phyloP scores from a whole-genome alignment of 2,888 invertebrate species.

The Conistra vaccinii region DNA sequence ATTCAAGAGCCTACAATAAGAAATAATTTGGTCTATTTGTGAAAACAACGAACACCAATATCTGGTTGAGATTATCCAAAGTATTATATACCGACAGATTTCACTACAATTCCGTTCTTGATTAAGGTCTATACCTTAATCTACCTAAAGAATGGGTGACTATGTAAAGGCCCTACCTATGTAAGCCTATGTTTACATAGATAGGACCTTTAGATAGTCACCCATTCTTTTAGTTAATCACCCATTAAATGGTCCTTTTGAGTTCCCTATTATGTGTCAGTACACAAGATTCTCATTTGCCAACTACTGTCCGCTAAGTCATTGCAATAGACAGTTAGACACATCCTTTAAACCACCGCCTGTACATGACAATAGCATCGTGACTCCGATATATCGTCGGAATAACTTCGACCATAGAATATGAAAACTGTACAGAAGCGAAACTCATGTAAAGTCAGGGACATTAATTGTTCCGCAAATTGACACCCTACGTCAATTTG shows the following conservation, averaged over 20 bases:
- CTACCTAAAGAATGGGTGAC: too few relatives aligned
- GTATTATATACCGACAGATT: not conserved
- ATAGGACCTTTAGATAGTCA: too few relatives aligned
- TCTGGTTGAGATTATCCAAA: not conserved
- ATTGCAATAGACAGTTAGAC: constrained; percentile 35
- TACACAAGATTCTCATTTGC: constrained; percentile 32
- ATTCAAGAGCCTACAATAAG: not conserved
- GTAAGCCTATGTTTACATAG: too few relatives aligned
- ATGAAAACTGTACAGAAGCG: not conserved
- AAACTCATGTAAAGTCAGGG: not conserved
- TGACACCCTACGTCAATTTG: too few relatives aligned
- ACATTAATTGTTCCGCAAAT: too few relatives aligned
- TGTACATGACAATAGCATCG: constrained; percentile 47
- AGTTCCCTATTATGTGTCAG: not conserved
- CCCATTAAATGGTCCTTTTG: not conserved
- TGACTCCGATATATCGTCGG: constrained; percentile 50
- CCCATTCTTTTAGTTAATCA: not conserved
- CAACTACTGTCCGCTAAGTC: constrained; percentile 27
- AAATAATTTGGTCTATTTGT: not conserved
- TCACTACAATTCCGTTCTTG: not conserved
- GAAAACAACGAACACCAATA: not conserved
- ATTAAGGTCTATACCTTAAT: too few relatives aligned
- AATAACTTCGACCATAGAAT: constrained; percentile 27
- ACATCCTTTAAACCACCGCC: constrained; percentile 35
- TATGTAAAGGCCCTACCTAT: too few relatives aligned